Evolutionary conservation across 2,888 invertebrate genomes (phyloP), one percentile per base, ranked within the genome.

Genomic region (Hylaea fasciaria): DNA sequence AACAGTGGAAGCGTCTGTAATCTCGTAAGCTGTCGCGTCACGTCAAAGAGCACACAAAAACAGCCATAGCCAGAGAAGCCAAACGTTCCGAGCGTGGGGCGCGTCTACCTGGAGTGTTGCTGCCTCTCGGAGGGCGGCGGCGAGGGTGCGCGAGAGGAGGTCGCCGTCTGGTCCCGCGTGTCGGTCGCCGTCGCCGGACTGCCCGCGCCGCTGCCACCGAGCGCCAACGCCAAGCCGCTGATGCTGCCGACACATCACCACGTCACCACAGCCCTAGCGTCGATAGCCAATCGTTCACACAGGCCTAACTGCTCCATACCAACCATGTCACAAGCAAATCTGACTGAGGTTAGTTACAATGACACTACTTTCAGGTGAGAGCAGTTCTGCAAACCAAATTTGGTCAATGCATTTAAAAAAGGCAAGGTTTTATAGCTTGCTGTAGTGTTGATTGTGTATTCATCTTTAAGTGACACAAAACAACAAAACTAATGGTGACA

Each of bases 161-260:
- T 85, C 69, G 89, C 86, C 68, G 89, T 88, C 76, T 87, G 89
- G 78, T 85, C 73, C 80, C 81, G 74, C 65, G 80, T 71, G 68
- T 85, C 87, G 56, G 81, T 68, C 70, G 78, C 72, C 65, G 83
- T 65, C 62, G 83, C 80, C 28, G 90, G 90, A 64, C 89, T 91
- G 85, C 88, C 87, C 44, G 85, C 81, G 65, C 90, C 83, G 85
- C 88, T 91, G 77, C 92, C 84, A 70, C 92, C 93, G 78, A 93
- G 89, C 84, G 93, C 93, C 91, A 93, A 74, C 87, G 93, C 93
- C 92, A 93, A 74, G 80, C 93, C 93, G 91, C 84, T 91, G 90
- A 93, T 92, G 87, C 93, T 93, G 93, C 82, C 87, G 90, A 92
- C 89, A 92, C 92, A 91, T 80, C 87, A 89, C 90, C 85, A 91